A percentile compares a stretch with the other conserved stretches of the same genome.
phyloP scores from a whole-genome alignment of 2,113 vertebrate genomes.

The Oreochromis spilurus region DNA sequence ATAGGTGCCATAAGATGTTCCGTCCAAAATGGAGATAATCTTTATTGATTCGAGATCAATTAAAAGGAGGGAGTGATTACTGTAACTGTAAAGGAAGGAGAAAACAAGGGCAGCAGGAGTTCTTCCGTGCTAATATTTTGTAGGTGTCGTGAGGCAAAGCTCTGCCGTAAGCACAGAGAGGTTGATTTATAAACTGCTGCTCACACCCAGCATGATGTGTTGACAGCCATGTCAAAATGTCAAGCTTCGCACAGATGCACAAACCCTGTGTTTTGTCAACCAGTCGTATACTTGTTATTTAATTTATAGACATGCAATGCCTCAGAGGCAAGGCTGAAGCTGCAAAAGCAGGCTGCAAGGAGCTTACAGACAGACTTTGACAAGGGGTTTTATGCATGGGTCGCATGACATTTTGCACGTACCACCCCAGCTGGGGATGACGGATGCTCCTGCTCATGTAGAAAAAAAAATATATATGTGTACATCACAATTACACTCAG shows the following conservation, averaged over 20 bases:
- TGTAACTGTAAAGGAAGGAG: neutral
- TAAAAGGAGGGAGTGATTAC: neutral
- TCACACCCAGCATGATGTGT: constrained; percentile 45
- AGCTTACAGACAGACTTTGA: constrained; percentile 7
- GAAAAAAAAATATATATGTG: neutral
- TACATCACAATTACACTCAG: constrained; percentile 12
- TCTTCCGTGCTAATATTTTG: neutral
- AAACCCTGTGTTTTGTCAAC: constrained; percentile 61
- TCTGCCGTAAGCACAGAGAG: neutral
- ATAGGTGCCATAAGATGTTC: neutral
- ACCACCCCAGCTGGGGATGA: constrained; percentile 11
- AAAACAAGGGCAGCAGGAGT: neutral
- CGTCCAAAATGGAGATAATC: neutral
- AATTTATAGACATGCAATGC: constrained; percentile 64
- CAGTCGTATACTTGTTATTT: constrained; percentile 63
- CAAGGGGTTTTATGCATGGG: constrained; percentile 30
- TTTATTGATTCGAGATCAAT: neutral
- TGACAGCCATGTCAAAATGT: constrained; percentile 55
- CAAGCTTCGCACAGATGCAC: constrained; percentile 25
- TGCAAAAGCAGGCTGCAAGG: constrained; percentile 25
- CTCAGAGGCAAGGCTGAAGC: constrained; percentile 36
- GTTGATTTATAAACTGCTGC: constrained; percentile 62
- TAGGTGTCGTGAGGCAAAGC: neutral
- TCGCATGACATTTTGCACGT: constrained; percentile 12
- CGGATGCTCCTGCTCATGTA: constrained; percentile 16